These are phyloP conservation scores for Crossocerus cetratus DNA, from an alignment of 2,888 invertebrate genomes.

Conservation along the genomic window DNA sequence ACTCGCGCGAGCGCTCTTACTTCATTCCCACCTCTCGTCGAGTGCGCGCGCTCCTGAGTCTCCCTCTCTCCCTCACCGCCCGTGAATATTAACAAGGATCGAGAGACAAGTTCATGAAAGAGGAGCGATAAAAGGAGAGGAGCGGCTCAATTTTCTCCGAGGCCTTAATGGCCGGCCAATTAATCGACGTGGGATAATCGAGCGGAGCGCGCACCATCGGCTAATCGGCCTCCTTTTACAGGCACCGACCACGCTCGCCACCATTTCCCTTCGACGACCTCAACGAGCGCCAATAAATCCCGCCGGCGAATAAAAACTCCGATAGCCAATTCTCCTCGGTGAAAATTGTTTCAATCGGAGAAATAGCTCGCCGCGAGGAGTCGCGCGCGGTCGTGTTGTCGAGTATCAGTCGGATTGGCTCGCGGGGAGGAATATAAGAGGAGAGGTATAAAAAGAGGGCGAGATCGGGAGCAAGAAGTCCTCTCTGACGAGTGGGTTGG, in stretches of 20 bases:
- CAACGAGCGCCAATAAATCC: neutral
- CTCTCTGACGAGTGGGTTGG: neutral
- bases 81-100: neutral
- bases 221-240: constrained; percentile 48
- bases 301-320: neutral
- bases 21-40: constrained; percentile 30
- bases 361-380: neutral
- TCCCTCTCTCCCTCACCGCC: neutral
- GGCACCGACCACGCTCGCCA: neutral
- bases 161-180: constrained; percentile 54
- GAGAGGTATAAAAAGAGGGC: neutral
- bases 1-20: constrained; percentile 33
- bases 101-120: constrained; percentile 10
- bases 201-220: constrained; percentile 29
- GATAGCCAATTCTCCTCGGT: neutral
- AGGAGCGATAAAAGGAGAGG: constrained; percentile 21
- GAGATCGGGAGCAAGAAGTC: constrained; percentile 34
- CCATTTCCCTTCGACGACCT: constrained; percentile 16
- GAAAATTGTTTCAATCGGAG: too few relatives aligned
- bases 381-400: neutral
- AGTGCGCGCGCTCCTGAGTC: too few relatives aligned
- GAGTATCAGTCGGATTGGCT: neutral
- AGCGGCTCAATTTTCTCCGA: constrained; percentile 35
- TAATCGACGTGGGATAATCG: constrained; percentile 59
- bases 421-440: neutral